These are phyloP conservation scores for Ciona savignyi DNA, from an alignment of 23 tunicate species.

Conservation along the genomic window DNA sequence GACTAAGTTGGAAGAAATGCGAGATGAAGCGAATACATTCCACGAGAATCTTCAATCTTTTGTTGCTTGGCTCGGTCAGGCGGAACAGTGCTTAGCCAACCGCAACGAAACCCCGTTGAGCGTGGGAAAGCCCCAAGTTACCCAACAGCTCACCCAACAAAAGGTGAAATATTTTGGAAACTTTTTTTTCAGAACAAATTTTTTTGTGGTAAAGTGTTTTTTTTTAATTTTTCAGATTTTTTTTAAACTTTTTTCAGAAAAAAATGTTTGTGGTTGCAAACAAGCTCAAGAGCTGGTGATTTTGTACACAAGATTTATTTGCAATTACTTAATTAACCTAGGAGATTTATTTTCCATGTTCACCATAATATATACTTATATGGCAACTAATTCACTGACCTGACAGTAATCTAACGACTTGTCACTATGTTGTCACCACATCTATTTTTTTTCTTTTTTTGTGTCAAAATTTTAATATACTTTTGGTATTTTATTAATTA, in stretches of 20 bases:
- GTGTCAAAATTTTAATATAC: not conserved
- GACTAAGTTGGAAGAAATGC: conserved; percentile 50
- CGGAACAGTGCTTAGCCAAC: conserved; percentile 44
- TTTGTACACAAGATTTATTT: too few relatives aligned
- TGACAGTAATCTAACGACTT: too few relatives aligned
- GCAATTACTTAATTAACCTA: too few relatives aligned
- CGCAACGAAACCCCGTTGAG: conserved; percentile 31
- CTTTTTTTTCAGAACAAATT: too few relatives aligned
- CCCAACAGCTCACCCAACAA: conserved; percentile 27
- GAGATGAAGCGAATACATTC: conserved; percentile 35
- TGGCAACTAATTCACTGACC: too few relatives aligned
- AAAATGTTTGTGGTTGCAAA: too few relatives aligned
- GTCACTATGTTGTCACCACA: too few relatives aligned
- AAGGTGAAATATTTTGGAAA: conserved; percentile 11
- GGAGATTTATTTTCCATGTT: too few relatives aligned
- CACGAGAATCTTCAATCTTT: conserved; percentile 51
- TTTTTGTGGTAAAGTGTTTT: too few relatives aligned
- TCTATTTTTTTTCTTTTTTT: not conserved
- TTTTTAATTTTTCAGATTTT: not conserved
- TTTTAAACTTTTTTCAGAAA: not conserved
- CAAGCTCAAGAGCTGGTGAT: too few relatives aligned
- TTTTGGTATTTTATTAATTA: too few relatives aligned
- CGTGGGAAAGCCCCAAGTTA: conserved; percentile 13
- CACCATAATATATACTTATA: too few relatives aligned
- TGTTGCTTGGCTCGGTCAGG: conserved; percentile 43